Conservation (phyloP, 2,888 invertebrate genomes). For the Callimorpha dominula region DNA sequence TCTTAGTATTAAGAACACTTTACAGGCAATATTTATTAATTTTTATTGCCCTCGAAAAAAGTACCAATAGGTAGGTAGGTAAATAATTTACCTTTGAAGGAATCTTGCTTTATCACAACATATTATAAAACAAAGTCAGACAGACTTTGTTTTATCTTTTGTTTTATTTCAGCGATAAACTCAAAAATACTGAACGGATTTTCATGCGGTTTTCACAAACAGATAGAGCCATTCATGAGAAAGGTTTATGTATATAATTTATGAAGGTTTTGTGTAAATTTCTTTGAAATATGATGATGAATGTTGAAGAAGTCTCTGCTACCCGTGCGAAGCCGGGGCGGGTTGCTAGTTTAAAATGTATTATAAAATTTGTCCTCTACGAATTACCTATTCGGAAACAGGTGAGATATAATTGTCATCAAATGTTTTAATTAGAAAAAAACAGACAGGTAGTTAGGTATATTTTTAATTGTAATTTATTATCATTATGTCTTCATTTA, state of each 20-base stretch:
- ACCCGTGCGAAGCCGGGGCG: no score
- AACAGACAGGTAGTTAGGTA: constrained; percentile 11
- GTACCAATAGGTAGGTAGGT: neutral
- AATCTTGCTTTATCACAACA: no score
- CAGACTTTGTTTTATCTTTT: no score
- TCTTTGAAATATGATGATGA: no score
- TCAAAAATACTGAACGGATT: no score
- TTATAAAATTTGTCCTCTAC: neutral
- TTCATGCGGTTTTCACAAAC: no score
- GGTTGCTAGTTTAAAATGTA: neutral
- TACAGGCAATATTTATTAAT: neutral
- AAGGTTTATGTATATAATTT: no score
- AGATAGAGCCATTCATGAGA: no score
- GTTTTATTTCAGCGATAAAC: no score
- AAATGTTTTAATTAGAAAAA: neutral
- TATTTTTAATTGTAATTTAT: constrained; percentile 39
- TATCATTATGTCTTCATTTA: constrained; percentile 34
- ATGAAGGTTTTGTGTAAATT: no score
- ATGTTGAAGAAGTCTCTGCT: no score
- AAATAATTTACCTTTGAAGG: neutral
- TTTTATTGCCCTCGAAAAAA: neutral
- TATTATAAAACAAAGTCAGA: no score
- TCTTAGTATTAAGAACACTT: neutral
- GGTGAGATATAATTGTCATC: neutral
- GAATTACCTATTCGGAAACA: neutral